These are phyloP conservation scores for Drosophila equinoxialis DNA, from an alignment of 1,140 invertebrate species.

Conservation along the genomic window DNA sequence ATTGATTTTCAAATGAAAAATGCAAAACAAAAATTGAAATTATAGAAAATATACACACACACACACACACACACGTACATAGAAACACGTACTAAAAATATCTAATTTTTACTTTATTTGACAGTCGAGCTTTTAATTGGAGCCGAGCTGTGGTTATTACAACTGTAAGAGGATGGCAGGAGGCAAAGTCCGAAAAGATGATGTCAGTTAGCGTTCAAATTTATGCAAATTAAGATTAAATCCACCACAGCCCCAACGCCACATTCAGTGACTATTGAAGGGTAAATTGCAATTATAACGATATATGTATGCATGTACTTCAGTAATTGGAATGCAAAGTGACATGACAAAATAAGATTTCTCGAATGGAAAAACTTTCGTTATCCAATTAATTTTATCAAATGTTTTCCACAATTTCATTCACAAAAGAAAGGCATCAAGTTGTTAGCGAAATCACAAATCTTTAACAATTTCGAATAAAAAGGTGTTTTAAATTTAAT, in stretches of 20 bases:
- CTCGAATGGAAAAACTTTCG: neutral
- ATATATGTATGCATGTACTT: neutral
- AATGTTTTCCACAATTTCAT: neutral
- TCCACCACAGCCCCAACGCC: neutral
- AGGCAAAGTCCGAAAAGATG: neutral
- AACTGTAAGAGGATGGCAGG: slow-evolving; percentile 31
- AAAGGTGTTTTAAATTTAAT: too few species aligned
- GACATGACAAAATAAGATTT: neutral
- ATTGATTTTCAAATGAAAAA: slow-evolving; percentile 43
- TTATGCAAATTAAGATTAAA: slow-evolving; percentile 52
- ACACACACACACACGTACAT: too few species aligned
- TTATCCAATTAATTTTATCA: too few species aligned
- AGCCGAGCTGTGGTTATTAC: slow-evolving; percentile 57
- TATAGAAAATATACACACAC: slow-evolving; percentile 15
- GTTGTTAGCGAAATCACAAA: too few species aligned
- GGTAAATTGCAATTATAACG: slow-evolving; percentile 33
- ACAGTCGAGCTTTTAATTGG: slow-evolving; percentile 68
- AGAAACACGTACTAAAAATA: too few species aligned
- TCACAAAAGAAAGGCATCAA: too few species aligned
- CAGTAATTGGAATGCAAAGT: slow-evolving; percentile 12
- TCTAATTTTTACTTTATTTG: slow-evolving; percentile 43
- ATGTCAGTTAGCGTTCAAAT: slow-evolving; percentile 27
- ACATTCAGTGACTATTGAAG: slow-evolving; percentile 40
- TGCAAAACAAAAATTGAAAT: slow-evolving; percentile 26
- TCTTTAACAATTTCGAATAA: too few species aligned